Evolutionary conservation across 2,797 vertebrate species (phyloP).

Genomic region (Threskiornis aethiopicus): DNA sequence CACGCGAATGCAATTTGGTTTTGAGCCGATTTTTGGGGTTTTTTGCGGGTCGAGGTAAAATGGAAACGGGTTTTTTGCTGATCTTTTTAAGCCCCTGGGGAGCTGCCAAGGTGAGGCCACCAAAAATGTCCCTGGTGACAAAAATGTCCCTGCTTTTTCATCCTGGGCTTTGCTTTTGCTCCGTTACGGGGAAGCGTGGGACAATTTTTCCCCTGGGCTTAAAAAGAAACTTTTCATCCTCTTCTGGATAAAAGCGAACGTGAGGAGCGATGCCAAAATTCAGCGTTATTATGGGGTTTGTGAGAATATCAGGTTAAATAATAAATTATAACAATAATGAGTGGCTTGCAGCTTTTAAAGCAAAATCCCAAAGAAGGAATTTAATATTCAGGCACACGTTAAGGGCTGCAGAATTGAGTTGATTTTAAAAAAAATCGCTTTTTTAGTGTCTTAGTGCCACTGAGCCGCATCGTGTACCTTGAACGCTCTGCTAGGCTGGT

Average conservation of each 20-base stretch:
- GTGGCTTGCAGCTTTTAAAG: not conserved
- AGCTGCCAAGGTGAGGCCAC: not conserved
- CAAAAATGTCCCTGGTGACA: not conserved
- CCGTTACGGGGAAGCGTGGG: not conserved
- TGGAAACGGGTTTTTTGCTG: not conserved
- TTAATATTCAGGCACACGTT: not conserved
- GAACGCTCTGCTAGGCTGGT: not conserved
- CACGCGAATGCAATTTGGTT: not conserved
- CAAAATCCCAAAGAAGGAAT: not conserved
- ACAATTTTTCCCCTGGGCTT: not conserved
- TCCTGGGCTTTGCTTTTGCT: not conserved
- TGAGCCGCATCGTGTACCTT: not conserved
- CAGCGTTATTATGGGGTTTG: not conserved
- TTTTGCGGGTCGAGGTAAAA: not conserved
- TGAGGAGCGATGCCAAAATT: not conserved
- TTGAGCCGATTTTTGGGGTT: not conserved
- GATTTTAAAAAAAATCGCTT: not conserved
- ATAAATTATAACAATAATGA: not conserved
- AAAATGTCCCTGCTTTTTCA: not conserved
- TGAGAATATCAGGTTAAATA: not conserved
- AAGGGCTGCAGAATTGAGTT: not conserved
- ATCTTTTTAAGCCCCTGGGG: not conserved
- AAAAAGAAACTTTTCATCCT: not conserved
- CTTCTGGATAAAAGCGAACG: not conserved
- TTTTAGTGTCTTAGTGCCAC: not conserved